A percentile compares a stretch with the other conserved stretches of the same genome.
Conservation (phyloP, 2,113 vertebrate species). For the Thamnophis sirtalis region DNA sequence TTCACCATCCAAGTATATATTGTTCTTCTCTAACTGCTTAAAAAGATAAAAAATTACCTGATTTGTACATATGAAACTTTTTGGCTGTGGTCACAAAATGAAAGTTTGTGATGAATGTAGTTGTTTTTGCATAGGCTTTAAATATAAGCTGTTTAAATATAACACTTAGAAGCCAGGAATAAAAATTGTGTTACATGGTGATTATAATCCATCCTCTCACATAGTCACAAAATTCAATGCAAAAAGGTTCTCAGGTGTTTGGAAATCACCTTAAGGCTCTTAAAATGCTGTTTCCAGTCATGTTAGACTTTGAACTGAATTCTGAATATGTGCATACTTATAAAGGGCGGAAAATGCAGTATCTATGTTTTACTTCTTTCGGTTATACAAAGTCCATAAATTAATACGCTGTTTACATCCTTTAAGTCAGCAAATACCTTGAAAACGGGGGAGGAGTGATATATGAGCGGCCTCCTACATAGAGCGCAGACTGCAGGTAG, state of each 20-base stretch:
- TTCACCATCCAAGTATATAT: background rate
- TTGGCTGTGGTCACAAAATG: background rate
- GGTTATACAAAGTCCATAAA: background rate
- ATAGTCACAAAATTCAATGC: background rate
- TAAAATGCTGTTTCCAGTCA: constrained; percentile 31
- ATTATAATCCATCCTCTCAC: background rate
- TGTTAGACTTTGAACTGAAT: constrained; percentile 37
- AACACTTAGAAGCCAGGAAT: background rate
- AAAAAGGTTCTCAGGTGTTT: background rate
- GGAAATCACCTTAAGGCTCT: constrained; percentile 14
- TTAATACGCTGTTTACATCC: background rate
- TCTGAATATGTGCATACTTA: constrained; percentile 16
- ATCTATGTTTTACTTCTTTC: rapidly evolving
- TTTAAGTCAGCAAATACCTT: background rate
- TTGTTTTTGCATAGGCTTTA: background rate
- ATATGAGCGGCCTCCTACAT: background rate
- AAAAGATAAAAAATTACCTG: background rate
- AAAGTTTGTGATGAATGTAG: background rate
- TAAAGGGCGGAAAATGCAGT: background rate
- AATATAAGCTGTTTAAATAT: background rate
- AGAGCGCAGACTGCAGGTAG: background rate
- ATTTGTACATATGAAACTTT: background rate
- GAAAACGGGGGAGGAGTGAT: background rate
- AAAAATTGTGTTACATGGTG: background rate
- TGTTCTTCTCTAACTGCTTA: background rate